Conservation (phyloP, 23 tunicate genomes). For the Corella eumyota region DNA sequence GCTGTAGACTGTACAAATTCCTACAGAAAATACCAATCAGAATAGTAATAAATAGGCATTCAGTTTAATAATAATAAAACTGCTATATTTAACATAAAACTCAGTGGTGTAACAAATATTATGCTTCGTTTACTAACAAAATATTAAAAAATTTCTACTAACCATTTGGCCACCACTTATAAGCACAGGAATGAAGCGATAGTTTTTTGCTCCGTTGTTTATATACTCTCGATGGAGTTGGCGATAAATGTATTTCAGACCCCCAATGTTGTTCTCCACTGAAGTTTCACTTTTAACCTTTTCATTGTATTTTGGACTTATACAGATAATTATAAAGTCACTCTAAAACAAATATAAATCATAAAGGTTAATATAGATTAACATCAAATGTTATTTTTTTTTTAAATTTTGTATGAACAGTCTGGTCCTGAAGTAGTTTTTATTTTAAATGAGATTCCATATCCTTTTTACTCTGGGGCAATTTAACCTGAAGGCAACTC, state of each 20-base stretch:
- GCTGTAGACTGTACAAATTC: no score
- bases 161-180: constrained; percentile 56
- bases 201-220: constrained; percentile 47
- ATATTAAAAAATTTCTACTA: background rate
- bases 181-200: constrained; percentile 79
- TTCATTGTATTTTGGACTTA: constrained; percentile 51
- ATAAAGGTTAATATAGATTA: background rate
- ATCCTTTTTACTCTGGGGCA: no score
- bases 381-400: background rate
- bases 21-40: no score
- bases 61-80: background rate
- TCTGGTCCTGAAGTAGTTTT: background rate
- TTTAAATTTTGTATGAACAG: background rate
- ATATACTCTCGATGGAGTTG: constrained; percentile 65
- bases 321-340: constrained; percentile 72
- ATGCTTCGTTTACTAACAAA: background rate
- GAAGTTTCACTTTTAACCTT: constrained; percentile 11
- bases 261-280: background rate
- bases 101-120: background rate
- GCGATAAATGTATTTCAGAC: constrained; percentile 67
- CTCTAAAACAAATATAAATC: constrained; percentile 29
- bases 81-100: background rate
- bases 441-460: no score
- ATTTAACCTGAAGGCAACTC: no score
- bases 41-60: no score